Evolutionary conservation across 2,797 vertebrate species (phyloP).

Genomic region (Pteronotus mesoamericanus): DNA sequence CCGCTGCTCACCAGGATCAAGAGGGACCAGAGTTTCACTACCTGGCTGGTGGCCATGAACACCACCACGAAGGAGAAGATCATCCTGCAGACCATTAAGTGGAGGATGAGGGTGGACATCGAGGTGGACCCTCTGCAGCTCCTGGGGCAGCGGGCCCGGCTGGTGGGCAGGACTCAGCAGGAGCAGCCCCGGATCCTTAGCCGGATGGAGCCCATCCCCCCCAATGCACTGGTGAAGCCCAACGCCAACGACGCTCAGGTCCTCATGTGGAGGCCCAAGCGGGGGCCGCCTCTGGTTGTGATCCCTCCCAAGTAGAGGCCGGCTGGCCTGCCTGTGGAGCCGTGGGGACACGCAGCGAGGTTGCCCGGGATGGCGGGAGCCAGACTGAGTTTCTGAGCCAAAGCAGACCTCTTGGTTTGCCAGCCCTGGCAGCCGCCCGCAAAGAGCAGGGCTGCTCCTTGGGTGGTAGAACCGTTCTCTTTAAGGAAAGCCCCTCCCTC

Average conservation of each 20-base stretch:
- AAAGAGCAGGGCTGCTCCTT: slow-evolving; percentile 67
- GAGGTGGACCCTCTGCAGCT: slow-evolving; percentile 92
- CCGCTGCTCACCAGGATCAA: slow-evolving; percentile 96
- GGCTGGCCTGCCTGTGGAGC: neutral
- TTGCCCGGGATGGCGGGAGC: slow-evolving; percentile 46
- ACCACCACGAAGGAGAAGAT: slow-evolving; percentile 93
- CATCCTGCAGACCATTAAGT: slow-evolving; percentile 97
- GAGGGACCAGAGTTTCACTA: slow-evolving; percentile 98
- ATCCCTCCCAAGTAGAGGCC: slow-evolving; percentile 93
- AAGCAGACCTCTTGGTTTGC: slow-evolving; percentile 78
- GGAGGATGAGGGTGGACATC: slow-evolving; percentile 98
- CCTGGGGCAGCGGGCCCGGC: slow-evolving; percentile 91
- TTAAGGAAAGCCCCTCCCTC: slow-evolving; percentile 29
- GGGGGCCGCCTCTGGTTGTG: slow-evolving; percentile 92
- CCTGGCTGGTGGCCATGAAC: slow-evolving; percentile 98
- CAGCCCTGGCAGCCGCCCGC: slow-evolving; percentile 74
- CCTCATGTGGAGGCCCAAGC: slow-evolving; percentile 97
- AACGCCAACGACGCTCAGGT: slow-evolving; percentile 99
- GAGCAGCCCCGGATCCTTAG: slow-evolving; percentile 95
- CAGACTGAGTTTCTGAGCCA: slow-evolving; percentile 77
- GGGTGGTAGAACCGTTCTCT: slow-evolving; percentile 67
- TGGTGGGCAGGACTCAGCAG: slow-evolving; percentile 93
- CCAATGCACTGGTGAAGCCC: slow-evolving; percentile 94
- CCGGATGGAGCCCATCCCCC: slow-evolving; percentile 96
- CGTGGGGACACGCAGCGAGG: slow-evolving; percentile 44